A percentile compares a stretch with the other conserved stretches of the same genome.
Evolutionary conservation across 2,888 invertebrate species (phyloP).

Genomic region (Lasioglossum zephyrum): DNA sequence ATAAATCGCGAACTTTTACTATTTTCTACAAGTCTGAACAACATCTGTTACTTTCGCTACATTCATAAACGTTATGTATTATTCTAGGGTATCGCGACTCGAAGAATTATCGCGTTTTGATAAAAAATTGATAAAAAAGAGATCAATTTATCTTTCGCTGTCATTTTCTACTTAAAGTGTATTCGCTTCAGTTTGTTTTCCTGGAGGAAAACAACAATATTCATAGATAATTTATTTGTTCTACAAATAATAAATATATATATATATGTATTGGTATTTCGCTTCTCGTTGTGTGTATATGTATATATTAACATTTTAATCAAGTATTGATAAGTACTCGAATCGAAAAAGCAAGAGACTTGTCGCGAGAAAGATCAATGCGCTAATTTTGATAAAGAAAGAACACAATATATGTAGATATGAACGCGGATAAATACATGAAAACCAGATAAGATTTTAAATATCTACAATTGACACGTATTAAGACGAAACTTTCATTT

Average conservation of each 20-base stretch:
- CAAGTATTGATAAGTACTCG: background rate
- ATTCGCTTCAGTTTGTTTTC: background rate
- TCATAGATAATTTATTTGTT: background rate
- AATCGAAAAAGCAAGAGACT: constrained; percentile 1
- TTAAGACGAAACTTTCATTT: constrained; percentile 33
- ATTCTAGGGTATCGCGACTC: background rate
- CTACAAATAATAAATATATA: background rate
- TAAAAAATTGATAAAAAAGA: background rate
- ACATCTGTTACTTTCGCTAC: background rate
- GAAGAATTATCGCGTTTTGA: constrained; percentile 11
- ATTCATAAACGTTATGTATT: background rate
- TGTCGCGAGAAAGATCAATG: constrained; percentile 18
- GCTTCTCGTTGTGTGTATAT: background rate
- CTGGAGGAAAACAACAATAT: background rate
- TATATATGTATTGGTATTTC: background rate
- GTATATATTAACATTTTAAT: background rate
- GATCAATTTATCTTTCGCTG: constrained; percentile 12
- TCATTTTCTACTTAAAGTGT: background rate
- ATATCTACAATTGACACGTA: constrained; percentile 1
- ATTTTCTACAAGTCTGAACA: background rate
- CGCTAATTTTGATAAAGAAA: constrained; percentile 25
- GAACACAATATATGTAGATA: constrained; percentile 12
- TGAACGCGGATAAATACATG: constrained; percentile 6
- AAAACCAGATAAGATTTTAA: constrained; percentile 10
- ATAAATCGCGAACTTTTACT: background rate